Percentiles rank a stretch among this genome's conserved stretches.
Evolutionary conservation across 2,797 vertebrate species (phyloP).

Genomic region (Mus spretus): DNA sequence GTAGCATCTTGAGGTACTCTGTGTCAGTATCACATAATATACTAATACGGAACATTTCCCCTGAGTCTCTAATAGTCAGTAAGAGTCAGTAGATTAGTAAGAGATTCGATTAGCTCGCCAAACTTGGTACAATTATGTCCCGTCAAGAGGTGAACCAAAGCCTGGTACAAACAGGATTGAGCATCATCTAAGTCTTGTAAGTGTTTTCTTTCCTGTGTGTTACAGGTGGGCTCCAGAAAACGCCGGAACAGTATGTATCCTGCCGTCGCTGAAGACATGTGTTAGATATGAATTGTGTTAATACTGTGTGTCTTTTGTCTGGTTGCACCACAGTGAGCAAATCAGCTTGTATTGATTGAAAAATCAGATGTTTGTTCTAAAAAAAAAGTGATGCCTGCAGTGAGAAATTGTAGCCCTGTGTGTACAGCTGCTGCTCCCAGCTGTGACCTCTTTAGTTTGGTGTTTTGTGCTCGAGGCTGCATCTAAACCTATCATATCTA

Average conservation of each 20-base stretch:
- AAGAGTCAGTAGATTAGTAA: not conserved
- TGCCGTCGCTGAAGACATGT: no score
- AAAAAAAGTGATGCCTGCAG: not conserved
- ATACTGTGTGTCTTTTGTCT: not conserved
- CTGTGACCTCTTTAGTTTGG: not conserved
- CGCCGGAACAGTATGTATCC: not conserved
- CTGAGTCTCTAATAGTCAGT: no score
- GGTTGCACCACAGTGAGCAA: not conserved
- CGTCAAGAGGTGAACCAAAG: not conserved
- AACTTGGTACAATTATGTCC: not conserved
- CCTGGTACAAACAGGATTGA: not conserved
- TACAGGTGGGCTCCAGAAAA: not conserved
- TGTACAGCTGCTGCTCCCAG: no score
- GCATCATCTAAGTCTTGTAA: not conserved
- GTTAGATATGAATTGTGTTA: not conserved
- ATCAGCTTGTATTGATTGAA: no score
- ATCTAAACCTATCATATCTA: no score
- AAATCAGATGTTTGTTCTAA: not conserved
- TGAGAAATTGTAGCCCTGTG: not conserved
- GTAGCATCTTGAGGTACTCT: no score
- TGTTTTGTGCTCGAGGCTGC: not conserved
- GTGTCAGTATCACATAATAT: not conserved
- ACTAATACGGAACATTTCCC: no score
- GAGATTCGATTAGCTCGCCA: not conserved
- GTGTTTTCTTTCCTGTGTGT: not conserved